A percentile compares a stretch with the other conserved stretches of the same genome.
Conservation (phyloP, 2,888 invertebrate species). For the Trichogramma evanescens region DNA sequence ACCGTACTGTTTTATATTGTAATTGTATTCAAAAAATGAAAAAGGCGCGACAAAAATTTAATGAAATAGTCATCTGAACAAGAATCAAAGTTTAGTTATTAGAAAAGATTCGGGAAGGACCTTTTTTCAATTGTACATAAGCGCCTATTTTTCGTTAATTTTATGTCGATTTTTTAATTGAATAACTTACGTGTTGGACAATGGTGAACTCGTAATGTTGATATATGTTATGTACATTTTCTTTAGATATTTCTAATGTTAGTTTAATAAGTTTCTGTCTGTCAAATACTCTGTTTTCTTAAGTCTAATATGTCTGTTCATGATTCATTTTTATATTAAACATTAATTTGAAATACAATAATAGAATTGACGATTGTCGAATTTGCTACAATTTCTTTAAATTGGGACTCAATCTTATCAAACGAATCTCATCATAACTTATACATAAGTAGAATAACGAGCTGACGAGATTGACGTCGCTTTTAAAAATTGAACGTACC, state of each 20-base stretch:
- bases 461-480: slow-evolving; percentile 11
- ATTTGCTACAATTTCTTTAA: slow-evolving; percentile 12
- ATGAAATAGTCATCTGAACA: neutral
- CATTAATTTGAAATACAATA: slow-evolving; percentile 2
- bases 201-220: slow-evolving; percentile 12
- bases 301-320: slow-evolving; percentile 5
- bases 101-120: slow-evolving; percentile 16
- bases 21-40: slow-evolving; percentile 5
- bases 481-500: neutral
- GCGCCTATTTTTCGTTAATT: slow-evolving; percentile 23
- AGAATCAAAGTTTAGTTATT: neutral
- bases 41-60: slow-evolving; percentile 8
- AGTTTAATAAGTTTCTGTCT: slow-evolving; percentile 21
- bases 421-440: slow-evolving; percentile 20
- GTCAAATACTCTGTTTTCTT: slow-evolving; percentile 22
- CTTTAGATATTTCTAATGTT: slow-evolving; percentile 20
- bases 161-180: slow-evolving; percentile 20
- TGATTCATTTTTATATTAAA: slow-evolving; percentile 8
- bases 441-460: slow-evolving; percentile 16
- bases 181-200: slow-evolving; percentile 5
- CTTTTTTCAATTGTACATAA: slow-evolving; percentile 22
- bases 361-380: neutral
- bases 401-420: slow-evolving; percentile 9
- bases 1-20: slow-evolving; percentile 12
- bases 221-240: slow-evolving; percentile 22